Percentiles rank a stretch among this genome's conserved stretches.
phyloP scores from a whole-genome alignment of 2,797 vertebrate genomes.

The Cossypha caffra region DNA sequence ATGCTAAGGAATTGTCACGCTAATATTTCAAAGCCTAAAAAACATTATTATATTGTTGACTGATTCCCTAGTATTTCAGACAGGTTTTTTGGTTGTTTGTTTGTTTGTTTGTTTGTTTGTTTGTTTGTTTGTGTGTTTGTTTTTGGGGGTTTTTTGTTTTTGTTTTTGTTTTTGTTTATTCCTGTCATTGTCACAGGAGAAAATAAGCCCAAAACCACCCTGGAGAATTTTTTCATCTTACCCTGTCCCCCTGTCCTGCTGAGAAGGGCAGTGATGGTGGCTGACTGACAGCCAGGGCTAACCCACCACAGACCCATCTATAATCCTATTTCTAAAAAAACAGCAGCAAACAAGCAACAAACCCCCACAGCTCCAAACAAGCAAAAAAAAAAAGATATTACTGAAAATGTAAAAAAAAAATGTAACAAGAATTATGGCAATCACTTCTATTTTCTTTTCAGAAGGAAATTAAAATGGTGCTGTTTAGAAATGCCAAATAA shows the following conservation, averaged over 20 bases:
- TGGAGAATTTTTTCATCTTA: fast-evolving
- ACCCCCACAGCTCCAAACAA: background rate
- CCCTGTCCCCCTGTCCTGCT: background rate
- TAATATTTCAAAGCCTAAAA: background rate
- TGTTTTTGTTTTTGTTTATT: background rate
- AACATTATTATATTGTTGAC: background rate
- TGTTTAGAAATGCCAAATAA: background rate
- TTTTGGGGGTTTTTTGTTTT: too few species aligned
- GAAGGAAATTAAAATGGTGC: background rate
- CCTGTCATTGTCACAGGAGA: background rate
- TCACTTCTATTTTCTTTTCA: background rate
- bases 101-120: too few species aligned
- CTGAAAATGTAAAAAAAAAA: background rate
- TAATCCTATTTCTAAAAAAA: background rate
- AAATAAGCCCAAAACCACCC: background rate
- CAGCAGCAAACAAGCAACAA: background rate
- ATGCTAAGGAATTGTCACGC: background rate
- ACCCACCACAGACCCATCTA: background rate
- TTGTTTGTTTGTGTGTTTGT: too few species aligned
- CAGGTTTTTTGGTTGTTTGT: too few species aligned
- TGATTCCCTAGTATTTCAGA: background rate
- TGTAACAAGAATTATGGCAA: background rate
- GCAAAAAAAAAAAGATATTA: background rate
- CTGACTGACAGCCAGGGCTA: background rate
- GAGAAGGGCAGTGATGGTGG: background rate